Conservation (phyloP, 1,140 invertebrate genomes). For the Diploscapter pachys region DNA sequence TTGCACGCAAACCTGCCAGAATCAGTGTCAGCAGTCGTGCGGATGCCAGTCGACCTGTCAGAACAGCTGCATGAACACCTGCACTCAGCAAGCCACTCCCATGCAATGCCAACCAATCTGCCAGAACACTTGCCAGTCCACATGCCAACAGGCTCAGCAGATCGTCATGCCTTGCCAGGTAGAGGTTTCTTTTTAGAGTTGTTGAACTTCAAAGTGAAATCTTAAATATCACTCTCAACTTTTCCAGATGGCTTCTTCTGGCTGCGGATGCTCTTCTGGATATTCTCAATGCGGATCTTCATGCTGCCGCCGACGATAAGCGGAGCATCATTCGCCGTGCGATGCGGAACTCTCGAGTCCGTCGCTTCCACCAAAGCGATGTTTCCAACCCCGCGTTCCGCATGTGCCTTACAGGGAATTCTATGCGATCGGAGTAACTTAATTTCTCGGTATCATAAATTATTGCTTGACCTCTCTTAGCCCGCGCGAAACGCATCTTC, state of each 20-base stretch:
- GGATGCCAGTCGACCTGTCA: conserved; percentile 20
- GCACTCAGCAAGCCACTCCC: conserved; percentile 18
- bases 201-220: no score
- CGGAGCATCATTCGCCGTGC: conserved; percentile 34
- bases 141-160: conserved; percentile 28
- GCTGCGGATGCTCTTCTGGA: conserved; percentile 30
- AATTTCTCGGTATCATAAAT: no score
- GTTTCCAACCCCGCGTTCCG: no score
- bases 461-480: no score
- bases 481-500: no score
- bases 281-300: conserved; percentile 26
- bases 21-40: no score
- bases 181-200: no score
- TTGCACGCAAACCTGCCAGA: no score
- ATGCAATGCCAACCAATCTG: conserved; percentile 29
- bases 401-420: no score
- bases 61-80: conserved; percentile 29
- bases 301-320: conserved; percentile 19
- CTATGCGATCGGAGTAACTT: no score
- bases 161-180: conserved; percentile 19
- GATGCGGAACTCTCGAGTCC: conserved; percentile 20
- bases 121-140: conserved; percentile 28
- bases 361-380: conserved; percentile 6
- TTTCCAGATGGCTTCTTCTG: no score
- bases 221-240: no score